Evolutionary conservation across 2,797 vertebrate species (phyloP), one percentile per base, ranked within the genome.

Genomic region (Picus viridis): DNA sequence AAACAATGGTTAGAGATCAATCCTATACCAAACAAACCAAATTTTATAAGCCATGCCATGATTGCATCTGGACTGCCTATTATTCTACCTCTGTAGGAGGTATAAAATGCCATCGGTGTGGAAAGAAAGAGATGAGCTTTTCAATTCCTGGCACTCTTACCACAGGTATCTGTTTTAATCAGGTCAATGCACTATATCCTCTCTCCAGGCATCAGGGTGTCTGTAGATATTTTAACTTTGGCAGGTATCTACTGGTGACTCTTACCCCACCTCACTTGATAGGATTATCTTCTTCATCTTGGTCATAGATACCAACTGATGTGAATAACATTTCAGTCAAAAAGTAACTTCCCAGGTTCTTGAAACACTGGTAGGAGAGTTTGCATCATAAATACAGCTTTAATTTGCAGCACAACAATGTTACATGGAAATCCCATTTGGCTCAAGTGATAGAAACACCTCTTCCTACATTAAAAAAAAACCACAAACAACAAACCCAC

Each of bases 101-200:
- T 57, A 49, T 73, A 84, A 94, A 88, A 88, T 70, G 24, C 2
- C 17, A 72, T 8, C n/a, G 45, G 8, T 27, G 17, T 83, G 61
- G 63, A 94, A 94, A 91, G 49, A 68, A 89, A 89, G 51, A 88
- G 36, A 84, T 43, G 57, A 90, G 26, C 7, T 74, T 68, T 77
- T 73, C 58, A 86, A 15, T 30, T 78, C 32, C 61, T 58, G 76
- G 27, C 11, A 26, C 4, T 71, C 20, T 57, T 65, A 15, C 23
- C 68, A 53, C 43, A n/a, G 16, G 17, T 3, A 24, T 10, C 17
- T 51, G 9, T 59, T 82, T 68, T 72, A 34, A 89, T 20, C 45
- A 58, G n/a, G 8, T 29, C 82, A 62, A 2, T 23, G 15, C 16
- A 47, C 13, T n/a, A 36, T 59, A 32, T 58, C 15, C 18, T 63